Evolutionary conservation across 1,140 invertebrate species (phyloP).

Genomic region (Pseudomyrmex concolor): DNA sequence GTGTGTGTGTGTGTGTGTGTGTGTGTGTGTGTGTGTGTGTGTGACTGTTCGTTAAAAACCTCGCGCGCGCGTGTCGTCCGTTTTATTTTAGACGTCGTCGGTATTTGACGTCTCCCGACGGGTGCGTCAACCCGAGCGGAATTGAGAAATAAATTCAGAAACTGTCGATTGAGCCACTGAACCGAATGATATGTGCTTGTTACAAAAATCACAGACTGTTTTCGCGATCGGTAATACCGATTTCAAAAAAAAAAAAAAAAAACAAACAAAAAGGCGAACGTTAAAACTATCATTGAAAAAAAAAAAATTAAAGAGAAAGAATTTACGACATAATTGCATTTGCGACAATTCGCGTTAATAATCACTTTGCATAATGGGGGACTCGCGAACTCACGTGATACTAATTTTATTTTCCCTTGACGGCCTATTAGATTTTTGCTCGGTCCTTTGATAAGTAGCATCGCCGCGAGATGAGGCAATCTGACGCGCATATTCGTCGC

Average conservation of each 20-base stretch:
- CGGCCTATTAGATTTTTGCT: slow-evolving; percentile 29
- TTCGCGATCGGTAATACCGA: not conserved
- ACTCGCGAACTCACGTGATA: slow-evolving; percentile 5
- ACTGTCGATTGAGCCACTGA: slow-evolving; percentile 43
- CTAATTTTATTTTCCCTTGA: slow-evolving; percentile 21
- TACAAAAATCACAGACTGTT: slow-evolving; percentile 53
- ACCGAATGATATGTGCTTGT: slow-evolving; percentile 46
- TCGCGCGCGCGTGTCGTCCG: not conserved
- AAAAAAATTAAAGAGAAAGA: not conserved
- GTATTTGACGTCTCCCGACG: slow-evolving; percentile 22
- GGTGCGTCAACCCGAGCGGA: not conserved
- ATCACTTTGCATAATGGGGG: not conserved
- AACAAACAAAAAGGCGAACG: not conserved
- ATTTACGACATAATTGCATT: not conserved
- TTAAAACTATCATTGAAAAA: not conserved
- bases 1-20: too few species aligned
- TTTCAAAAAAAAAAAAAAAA: slow-evolving; percentile 1
- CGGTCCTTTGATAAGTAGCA: slow-evolving; percentile 16
- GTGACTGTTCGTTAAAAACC: slow-evolving; percentile 36
- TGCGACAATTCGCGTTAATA: not conserved
- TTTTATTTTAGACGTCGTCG: slow-evolving; percentile 21
- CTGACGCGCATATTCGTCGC: slow-evolving; percentile 40
- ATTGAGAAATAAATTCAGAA: slow-evolving; percentile 50
- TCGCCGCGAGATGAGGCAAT: slow-evolving; percentile 41
- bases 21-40: too few species aligned